Evolutionary conservation across 2,888 invertebrate genomes (phyloP).

Genomic region (Tanypteryx hageni): DNA sequence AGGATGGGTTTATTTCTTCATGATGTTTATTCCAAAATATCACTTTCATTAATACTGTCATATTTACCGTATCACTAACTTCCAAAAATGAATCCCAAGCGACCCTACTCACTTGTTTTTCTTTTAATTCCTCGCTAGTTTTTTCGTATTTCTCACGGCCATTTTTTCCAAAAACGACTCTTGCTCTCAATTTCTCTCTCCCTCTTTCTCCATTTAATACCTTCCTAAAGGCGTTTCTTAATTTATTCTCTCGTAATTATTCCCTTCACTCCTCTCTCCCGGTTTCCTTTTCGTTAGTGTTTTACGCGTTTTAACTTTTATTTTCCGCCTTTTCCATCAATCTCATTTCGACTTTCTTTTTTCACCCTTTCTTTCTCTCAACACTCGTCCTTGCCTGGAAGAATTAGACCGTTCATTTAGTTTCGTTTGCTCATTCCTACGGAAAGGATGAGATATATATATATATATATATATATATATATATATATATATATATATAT

Average conservation of each 20-base stretch:
- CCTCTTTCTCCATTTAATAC: not conserved
- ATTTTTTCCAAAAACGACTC: not conserved
- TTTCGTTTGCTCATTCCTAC: too few species aligned
- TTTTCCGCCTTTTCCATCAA: not conserved
- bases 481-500: too few species aligned
- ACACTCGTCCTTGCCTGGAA: not conserved
- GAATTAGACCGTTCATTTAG: not conserved
- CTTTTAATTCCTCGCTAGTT: too few species aligned
- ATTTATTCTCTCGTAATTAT: not conserved
- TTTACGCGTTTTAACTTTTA: constrained; percentile 1
- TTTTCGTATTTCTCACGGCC: too few species aligned
- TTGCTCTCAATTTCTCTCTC: not conserved
- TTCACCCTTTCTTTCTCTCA: not conserved
- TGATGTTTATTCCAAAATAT: too few species aligned
- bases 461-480: too few species aligned
- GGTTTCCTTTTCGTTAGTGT: not conserved
- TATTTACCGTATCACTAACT: too few species aligned
- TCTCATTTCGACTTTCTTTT: not conserved
- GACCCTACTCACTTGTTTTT: too few species aligned
- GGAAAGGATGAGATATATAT: too few species aligned
- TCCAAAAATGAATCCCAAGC: too few species aligned
- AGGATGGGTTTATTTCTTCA: too few species aligned
- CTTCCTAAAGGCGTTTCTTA: not conserved
- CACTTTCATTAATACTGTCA: too few species aligned
- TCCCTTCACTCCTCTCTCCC: not conserved